phyloP scores from a whole-genome alignment of 2,113 vertebrate species.

The Procapra przewalskii region DNA sequence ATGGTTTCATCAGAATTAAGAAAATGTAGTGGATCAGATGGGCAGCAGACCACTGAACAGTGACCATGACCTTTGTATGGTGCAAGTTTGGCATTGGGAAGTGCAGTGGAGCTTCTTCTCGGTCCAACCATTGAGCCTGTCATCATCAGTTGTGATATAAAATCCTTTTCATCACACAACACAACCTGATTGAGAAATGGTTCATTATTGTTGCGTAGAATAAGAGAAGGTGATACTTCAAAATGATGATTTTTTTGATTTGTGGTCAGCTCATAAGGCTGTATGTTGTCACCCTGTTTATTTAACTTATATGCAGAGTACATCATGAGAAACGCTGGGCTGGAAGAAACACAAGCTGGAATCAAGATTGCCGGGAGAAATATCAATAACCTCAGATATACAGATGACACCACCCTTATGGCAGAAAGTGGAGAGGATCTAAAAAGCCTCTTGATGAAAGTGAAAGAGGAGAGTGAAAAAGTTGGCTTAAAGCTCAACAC shows the following conservation, averaged over 20 bases:
- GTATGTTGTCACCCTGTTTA: no score
- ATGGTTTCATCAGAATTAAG: neutral
- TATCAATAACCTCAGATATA: no score
- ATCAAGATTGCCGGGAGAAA: no score
- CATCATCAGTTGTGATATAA: neutral
- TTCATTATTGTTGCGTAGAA: fast-evolving
- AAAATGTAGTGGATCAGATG: neutral
- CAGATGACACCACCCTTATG: no score
- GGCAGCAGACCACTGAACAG: neutral
- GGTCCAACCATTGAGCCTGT: neutral
- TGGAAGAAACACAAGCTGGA: no score
- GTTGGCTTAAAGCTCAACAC: no score
- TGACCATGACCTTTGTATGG: neutral
- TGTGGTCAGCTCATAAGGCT: neutral
- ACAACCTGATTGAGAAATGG: neutral
- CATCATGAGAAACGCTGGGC: no score
- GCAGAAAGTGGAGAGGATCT: no score
- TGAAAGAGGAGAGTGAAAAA: no score
- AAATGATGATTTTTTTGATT: neutral
- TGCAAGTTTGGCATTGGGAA: neutral
- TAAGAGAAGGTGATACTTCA: neutral
- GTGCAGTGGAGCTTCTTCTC: neutral
- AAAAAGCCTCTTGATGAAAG: no score
- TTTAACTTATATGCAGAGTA: no score
- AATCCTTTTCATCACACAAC: neutral